Evolutionary conservation across 2,113 vertebrate genomes (phyloP).

Genomic region (Stigmatopora nigra): DNA sequence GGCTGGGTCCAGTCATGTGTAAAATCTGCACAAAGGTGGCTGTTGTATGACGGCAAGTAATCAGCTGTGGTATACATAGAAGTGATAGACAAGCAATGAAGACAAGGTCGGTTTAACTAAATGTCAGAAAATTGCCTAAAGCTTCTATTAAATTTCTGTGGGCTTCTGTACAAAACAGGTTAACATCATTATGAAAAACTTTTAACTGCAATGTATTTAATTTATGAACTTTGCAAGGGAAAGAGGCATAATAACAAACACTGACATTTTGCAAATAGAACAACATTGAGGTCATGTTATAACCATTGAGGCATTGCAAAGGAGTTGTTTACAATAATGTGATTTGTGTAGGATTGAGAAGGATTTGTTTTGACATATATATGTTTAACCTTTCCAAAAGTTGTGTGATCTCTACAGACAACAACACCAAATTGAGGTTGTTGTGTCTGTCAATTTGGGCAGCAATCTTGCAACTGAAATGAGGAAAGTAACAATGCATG

Average conservation of each 20-base stretch:
- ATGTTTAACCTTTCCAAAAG: neutral
- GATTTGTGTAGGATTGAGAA: neutral
- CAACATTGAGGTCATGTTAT: neutral
- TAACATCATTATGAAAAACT: neutral
- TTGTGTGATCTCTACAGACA: neutral
- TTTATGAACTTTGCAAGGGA: neutral
- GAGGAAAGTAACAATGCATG: neutral
- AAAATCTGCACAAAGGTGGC: neutral
- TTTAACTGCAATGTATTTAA: neutral
- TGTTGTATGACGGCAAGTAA: slow-evolving; percentile 6
- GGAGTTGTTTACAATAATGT: neutral
- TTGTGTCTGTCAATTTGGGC: neutral
- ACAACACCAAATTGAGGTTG: neutral
- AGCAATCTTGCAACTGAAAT: neutral
- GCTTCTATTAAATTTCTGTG: slow-evolving; percentile 12
- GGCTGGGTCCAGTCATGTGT: neutral
- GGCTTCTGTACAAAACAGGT: slow-evolving; percentile 18
- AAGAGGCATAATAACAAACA: neutral
- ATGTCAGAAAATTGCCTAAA: neutral
- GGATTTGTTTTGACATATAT: neutral
- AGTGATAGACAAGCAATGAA: neutral
- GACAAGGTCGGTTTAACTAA: neutral
- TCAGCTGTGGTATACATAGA: neutral
- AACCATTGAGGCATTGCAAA: neutral
- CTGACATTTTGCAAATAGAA: neutral